Conservation (phyloP, 2,113 vertebrate species). For the Phyllostomus discolor region DNA sequence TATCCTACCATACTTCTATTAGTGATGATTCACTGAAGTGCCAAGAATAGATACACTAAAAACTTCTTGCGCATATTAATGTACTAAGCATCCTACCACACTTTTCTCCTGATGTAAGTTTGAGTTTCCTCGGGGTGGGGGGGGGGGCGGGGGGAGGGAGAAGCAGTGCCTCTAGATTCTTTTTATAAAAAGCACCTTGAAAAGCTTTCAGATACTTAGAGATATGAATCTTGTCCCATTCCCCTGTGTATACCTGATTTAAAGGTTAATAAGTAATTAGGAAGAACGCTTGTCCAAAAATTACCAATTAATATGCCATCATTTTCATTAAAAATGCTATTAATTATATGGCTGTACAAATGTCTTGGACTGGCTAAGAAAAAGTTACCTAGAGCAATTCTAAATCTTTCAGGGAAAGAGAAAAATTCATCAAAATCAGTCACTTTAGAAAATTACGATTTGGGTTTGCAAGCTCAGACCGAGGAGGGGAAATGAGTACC, state of each 20-base stretch:
- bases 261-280: conserved; percentile 89
- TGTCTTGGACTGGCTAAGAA: conserved; percentile 69
- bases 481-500: neutral
- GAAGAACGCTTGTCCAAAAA: conserved; percentile 77
- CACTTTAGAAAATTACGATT: conserved; percentile 39
- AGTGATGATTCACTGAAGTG: conserved; percentile 53
- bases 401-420: conserved; percentile 59
- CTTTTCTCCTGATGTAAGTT: conserved; percentile 50
- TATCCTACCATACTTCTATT: conserved; percentile 38
- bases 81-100: neutral
- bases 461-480: conserved; percentile 36
- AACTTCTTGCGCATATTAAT: conserved; percentile 17
- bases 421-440: conserved; percentile 55
- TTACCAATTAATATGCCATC: conserved; percentile 87
- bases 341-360: conserved; percentile 80
- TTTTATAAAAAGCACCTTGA: conserved; percentile 61
- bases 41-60: conserved; percentile 35
- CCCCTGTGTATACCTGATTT: conserved; percentile 77
- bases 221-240: conserved; percentile 64
- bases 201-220: conserved; percentile 55
- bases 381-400: conserved; percentile 68
- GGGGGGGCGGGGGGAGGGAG: too few relatives aligned
- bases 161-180: conserved; percentile 38
- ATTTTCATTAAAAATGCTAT: conserved; percentile 85
- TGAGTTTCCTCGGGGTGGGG: neutral